Evolutionary conservation across 1,140 invertebrate genomes (phyloP).

Genomic region (Heliconius nattereri): DNA sequence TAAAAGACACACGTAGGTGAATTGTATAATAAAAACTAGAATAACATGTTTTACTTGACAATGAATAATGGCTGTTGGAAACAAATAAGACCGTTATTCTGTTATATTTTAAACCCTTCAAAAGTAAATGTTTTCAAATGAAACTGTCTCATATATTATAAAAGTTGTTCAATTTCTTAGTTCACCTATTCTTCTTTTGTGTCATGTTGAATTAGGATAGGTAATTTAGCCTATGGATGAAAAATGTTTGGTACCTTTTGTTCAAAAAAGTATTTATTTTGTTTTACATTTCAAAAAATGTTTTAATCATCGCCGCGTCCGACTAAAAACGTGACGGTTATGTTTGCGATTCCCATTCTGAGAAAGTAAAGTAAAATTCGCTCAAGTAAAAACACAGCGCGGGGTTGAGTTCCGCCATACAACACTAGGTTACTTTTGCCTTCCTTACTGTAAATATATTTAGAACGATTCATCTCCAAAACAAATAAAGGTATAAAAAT

Average conservation of each 20-base stretch:
- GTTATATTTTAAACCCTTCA: conserved; percentile 1
- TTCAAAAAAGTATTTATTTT: too few relatives aligned
- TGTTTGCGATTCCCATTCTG: too few relatives aligned
- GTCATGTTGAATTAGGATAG: not conserved
- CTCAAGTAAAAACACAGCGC: too few relatives aligned
- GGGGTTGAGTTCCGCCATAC: too few relatives aligned
- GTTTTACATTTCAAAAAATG: too few relatives aligned
- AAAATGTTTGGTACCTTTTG: too few relatives aligned
- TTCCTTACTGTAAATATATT: too few relatives aligned
- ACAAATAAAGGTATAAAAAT: not conserved
- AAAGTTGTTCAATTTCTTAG: conserved; percentile 7
- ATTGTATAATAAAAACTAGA: conserved; percentile 10
- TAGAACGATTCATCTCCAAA: not conserved
- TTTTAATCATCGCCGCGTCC: too few relatives aligned
- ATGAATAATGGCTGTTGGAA: conserved; percentile 8
- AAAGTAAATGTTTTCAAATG: not conserved
- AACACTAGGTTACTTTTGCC: too few relatives aligned
- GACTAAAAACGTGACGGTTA: too few relatives aligned
- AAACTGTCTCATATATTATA: conserved; percentile 8
- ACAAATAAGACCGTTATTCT: not conserved
- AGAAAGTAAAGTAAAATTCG: too few relatives aligned
- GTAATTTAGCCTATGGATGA: too few relatives aligned
- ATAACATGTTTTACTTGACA: not conserved
- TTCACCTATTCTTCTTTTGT: not conserved
- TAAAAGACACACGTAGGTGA: not conserved